Evolutionary conservation across 1,140 invertebrate species (phyloP).

Genomic region (Apis laboriosa): DNA sequence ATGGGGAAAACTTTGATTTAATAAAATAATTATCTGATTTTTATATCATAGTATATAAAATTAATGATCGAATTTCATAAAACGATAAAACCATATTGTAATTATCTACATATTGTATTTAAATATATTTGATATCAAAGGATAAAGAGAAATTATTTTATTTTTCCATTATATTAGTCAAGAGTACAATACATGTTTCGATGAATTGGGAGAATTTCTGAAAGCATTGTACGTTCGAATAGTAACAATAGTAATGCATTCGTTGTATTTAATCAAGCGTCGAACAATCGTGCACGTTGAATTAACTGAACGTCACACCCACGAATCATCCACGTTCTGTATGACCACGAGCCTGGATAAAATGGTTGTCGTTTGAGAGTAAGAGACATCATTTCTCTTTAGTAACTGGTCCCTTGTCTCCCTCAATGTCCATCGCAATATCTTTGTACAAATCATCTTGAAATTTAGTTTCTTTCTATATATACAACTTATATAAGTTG

Average conservation of each 20-base stretch:
- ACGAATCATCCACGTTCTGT: constrained; percentile 40
- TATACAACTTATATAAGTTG: background rate
- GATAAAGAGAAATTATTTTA: background rate
- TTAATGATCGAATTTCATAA: too few relatives aligned
- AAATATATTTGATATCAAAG: background rate
- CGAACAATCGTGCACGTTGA: constrained; percentile 23
- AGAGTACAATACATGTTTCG: background rate
- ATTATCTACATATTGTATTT: background rate
- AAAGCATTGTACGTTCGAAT: background rate
- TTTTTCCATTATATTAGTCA: background rate
- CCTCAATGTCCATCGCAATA: background rate
- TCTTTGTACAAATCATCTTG: background rate
- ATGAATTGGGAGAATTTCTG: background rate
- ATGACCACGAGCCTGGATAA: constrained; percentile 37
- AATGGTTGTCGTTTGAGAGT: constrained; percentile 34
- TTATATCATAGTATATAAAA: too few relatives aligned
- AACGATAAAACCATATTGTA: too few relatives aligned
- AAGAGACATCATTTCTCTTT: background rate
- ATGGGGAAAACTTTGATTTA: too few relatives aligned
- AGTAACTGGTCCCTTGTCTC: background rate
- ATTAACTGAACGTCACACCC: constrained; percentile 33
- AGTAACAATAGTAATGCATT: constrained; percentile 46
- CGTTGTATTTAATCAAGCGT: constrained; percentile 52
- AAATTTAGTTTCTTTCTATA: background rate
- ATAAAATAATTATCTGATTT: too few relatives aligned